A percentile compares a stretch with the other conserved stretches of the same genome.
Evolutionary conservation across 2,888 invertebrate genomes (phyloP).

Genomic region (Chesias legatella): DNA sequence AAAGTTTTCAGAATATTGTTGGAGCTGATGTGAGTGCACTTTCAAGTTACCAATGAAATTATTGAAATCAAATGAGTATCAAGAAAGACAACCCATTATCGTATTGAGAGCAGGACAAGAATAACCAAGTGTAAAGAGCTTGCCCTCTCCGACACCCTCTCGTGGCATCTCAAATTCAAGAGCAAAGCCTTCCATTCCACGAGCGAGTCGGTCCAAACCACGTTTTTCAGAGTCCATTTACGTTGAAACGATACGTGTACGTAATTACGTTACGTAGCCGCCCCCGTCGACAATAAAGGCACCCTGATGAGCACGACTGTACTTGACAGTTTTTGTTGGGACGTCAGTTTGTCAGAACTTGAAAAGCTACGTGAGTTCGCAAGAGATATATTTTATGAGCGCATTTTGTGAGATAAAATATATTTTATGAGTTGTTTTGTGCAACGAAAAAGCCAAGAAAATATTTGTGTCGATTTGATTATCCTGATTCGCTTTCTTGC

Average conservation of each 20-base stretch:
- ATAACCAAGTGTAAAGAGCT: conserved; percentile 3
- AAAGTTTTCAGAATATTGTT: too few relatives aligned
- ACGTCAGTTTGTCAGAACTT: conserved; percentile 6
- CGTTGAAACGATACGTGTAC: conserved; percentile 35
- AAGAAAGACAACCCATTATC: too few relatives aligned
- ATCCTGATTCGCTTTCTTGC: too few relatives aligned
- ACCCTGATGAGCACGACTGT: conserved; percentile 17
- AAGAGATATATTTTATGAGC: conserved; percentile 6
- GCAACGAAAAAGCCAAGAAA: too few relatives aligned
- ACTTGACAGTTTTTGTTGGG: conserved; percentile 16
- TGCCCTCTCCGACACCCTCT: conserved; percentile 11
- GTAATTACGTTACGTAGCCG: conserved; percentile 43
- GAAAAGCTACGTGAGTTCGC: conserved; percentile 4
- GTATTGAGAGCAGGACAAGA: background rate
- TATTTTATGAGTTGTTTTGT: too few relatives aligned
- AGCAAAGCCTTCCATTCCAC: conserved; percentile 13
- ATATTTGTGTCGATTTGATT: too few relatives aligned
- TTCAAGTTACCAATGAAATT: too few relatives aligned
- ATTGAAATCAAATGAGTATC: too few relatives aligned
- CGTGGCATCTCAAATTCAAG: conserved; percentile 7
- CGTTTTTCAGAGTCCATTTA: conserved; percentile 31
- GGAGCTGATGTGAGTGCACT: too few relatives aligned
- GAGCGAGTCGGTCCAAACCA: conserved; percentile 12
- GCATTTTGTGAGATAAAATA: background rate
- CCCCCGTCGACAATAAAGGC: conserved; percentile 14